Conservation (phyloP, 2,113 vertebrate species). For the Erinaceus europaeus region DNA sequence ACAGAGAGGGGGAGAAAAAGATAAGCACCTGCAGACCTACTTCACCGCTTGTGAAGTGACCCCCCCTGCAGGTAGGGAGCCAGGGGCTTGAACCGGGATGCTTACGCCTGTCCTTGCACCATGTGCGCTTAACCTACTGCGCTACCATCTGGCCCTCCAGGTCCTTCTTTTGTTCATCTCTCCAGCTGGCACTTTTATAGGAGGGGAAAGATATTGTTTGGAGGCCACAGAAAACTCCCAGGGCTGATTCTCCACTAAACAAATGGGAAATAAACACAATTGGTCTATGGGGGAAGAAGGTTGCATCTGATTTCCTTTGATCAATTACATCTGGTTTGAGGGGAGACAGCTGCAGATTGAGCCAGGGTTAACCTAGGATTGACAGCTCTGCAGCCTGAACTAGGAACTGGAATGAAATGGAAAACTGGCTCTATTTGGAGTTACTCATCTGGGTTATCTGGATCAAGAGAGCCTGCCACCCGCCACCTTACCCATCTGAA, state of each 20-base stretch:
- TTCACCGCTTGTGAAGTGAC: too few species aligned
- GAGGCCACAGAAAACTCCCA: not conserved
- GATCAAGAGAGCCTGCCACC: not conserved
- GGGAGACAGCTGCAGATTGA: not conserved
- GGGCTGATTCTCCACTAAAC: not conserved
- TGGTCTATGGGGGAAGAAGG: not conserved
- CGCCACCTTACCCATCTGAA: accelerated
- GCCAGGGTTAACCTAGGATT: not conserved
- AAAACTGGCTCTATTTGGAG: not conserved
- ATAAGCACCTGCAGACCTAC: too few species aligned
- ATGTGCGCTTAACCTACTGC: accelerated
- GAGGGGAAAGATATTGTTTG: not conserved
- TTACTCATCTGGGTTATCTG: not conserved
- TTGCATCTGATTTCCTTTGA: not conserved
- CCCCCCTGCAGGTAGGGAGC: too few species aligned
- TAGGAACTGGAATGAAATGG: not conserved
- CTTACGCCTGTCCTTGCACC: too few species aligned
- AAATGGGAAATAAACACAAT: not conserved
- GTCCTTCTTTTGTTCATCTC: not conserved
- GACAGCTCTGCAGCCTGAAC: not conserved
- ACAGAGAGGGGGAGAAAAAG: too few species aligned
- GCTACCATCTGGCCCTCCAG: too few species aligned
- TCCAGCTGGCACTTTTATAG: not conserved
- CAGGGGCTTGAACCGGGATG: too few species aligned
- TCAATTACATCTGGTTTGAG: not conserved